A percentile compares a stretch with the other conserved stretches of the same genome.
phyloP scores from a whole-genome alignment of 2,888 invertebrate genomes.

The Pollenia angustigena region DNA sequence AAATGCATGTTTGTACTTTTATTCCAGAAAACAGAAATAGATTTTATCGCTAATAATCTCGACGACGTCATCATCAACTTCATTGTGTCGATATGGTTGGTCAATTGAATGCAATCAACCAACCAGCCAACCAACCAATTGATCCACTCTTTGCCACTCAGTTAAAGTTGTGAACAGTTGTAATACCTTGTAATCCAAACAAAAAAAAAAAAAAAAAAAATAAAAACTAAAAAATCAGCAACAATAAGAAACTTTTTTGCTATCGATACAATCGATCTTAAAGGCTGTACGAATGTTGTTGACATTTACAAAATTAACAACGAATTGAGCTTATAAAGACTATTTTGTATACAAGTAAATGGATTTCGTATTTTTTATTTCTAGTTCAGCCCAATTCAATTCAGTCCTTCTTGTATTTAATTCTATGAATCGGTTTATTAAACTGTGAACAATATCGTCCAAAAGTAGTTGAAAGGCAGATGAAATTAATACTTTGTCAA shows the following conservation, averaged over 20 bases:
- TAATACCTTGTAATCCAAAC: constrained; percentile 21
- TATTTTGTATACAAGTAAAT: constrained; percentile 42
- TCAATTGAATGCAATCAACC: constrained; percentile 67
- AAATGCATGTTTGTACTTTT: constrained; percentile 51
- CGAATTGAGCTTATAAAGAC: constrained; percentile 74
- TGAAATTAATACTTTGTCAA: constrained; percentile 57
- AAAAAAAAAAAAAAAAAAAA: background rate
- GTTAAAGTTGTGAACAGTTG: constrained; percentile 22
- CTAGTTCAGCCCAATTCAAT: background rate
- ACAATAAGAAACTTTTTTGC: constrained; percentile 7
- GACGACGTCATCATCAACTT: constrained; percentile 55
- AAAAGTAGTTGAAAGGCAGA: background rate
- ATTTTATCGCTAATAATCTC: constrained; percentile 53
- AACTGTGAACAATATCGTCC: constrained; percentile 61
- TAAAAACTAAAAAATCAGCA: constrained; percentile 7
- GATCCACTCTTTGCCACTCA: constrained; percentile 52
- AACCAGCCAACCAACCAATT: constrained; percentile 39
- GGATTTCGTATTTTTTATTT: background rate
- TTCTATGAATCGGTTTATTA: constrained; percentile 63
- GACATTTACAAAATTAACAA: constrained; percentile 77
- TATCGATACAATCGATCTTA: constrained; percentile 82
- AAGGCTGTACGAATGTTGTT: constrained; percentile 77
- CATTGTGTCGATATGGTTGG: constrained; percentile 65
- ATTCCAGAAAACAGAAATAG: constrained; percentile 27
- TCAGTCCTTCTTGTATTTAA: constrained; percentile 49